Conservation (phyloP, 2,797 vertebrate genomes). For the Lindbergichthys nudifrons region DNA sequence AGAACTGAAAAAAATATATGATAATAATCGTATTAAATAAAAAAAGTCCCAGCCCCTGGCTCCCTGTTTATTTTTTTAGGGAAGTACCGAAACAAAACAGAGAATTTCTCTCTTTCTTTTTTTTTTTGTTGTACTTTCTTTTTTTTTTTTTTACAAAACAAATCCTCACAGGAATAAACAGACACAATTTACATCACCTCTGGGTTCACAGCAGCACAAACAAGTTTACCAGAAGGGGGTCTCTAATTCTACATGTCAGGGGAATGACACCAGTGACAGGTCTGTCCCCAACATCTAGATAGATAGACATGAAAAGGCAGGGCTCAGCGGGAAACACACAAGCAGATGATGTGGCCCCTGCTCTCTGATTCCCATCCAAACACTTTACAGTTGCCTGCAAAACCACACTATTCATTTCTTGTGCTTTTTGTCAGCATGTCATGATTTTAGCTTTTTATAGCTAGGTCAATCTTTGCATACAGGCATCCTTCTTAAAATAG, state of each 20-base stretch:
- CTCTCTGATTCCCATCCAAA: slow-evolving; percentile 29
- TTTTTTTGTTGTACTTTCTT: not conserved
- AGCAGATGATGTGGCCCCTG: slow-evolving; percentile 41
- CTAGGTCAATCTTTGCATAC: slow-evolving; percentile 48
- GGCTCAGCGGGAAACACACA: slow-evolving; percentile 47
- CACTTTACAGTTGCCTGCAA: slow-evolving; percentile 42
- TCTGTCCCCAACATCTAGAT: slow-evolving; percentile 63
- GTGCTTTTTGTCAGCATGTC: slow-evolving; percentile 58
- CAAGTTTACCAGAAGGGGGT: slow-evolving; percentile 75
- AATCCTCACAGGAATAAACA: slow-evolving; percentile 77
- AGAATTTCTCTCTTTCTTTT: slow-evolving; percentile 38
- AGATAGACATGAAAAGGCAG: slow-evolving; percentile 65
- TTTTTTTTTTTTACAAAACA: slow-evolving; percentile 61
- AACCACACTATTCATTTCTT: slow-evolving; percentile 42
- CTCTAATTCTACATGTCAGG: slow-evolving; percentile 73
- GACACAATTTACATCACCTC: slow-evolving; percentile 83
- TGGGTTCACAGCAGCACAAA: slow-evolving; percentile 79
- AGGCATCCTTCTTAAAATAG: slow-evolving; percentile 46
- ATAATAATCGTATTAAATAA: slow-evolving; percentile 65
- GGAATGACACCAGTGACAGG: slow-evolving; percentile 59
- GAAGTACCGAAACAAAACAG: slow-evolving; percentile 60
- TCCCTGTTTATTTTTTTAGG: slow-evolving; percentile 56
- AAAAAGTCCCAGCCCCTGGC: slow-evolving; percentile 62
- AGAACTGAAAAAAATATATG: slow-evolving; percentile 39
- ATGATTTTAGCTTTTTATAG: slow-evolving; percentile 21